phyloP scores from a whole-genome alignment of 2,113 vertebrate genomes.

The Colossoma macropomum region DNA sequence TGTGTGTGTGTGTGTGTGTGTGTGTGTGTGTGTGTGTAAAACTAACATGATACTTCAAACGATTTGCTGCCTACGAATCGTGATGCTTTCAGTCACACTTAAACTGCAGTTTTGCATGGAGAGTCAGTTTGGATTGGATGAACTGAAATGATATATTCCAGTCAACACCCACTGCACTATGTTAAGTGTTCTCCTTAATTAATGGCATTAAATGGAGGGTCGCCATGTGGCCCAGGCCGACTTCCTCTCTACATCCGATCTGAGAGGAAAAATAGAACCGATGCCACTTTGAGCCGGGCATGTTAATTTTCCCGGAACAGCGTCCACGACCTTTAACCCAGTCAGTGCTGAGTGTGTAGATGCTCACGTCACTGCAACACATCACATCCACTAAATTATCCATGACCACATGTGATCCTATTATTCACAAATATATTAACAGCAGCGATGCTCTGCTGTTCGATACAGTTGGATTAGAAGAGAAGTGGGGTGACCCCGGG shows the following conservation, averaged over 20 bases:
- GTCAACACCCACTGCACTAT: slow-evolving; percentile 25
- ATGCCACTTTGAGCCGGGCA: slow-evolving; percentile 28
- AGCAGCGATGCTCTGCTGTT: slow-evolving; percentile 42
- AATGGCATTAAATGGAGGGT: slow-evolving; percentile 28
- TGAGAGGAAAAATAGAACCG: slow-evolving; percentile 33
- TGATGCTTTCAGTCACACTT: not conserved
- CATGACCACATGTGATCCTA: slow-evolving; percentile 29
- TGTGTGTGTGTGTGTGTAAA: no score
- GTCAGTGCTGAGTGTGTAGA: slow-evolving; percentile 11
- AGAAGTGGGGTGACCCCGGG: slow-evolving; percentile 56
- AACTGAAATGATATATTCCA: slow-evolving; percentile 1
- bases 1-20: no score
- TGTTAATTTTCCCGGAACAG: slow-evolving; percentile 49
- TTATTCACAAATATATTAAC: slow-evolving; percentile 38
- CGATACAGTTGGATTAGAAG: slow-evolving; percentile 48
- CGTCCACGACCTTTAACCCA: slow-evolving; percentile 40
- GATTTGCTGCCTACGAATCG: not conserved
- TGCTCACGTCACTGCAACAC: slow-evolving; percentile 35
- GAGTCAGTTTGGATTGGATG: not conserved
- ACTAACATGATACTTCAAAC: not conserved
- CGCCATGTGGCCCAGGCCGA: slow-evolving; percentile 19
- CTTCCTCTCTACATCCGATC: slow-evolving; percentile 23
- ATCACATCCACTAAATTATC: slow-evolving; percentile 36
- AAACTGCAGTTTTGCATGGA: not conserved
- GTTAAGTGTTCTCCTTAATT: slow-evolving; percentile 42